Percentiles rank a stretch among this genome's conserved stretches.
These are phyloP conservation scores for Harpalus rufipes DNA, from an alignment of 2,888 invertebrate genomes.

Conservation along the genomic window DNA sequence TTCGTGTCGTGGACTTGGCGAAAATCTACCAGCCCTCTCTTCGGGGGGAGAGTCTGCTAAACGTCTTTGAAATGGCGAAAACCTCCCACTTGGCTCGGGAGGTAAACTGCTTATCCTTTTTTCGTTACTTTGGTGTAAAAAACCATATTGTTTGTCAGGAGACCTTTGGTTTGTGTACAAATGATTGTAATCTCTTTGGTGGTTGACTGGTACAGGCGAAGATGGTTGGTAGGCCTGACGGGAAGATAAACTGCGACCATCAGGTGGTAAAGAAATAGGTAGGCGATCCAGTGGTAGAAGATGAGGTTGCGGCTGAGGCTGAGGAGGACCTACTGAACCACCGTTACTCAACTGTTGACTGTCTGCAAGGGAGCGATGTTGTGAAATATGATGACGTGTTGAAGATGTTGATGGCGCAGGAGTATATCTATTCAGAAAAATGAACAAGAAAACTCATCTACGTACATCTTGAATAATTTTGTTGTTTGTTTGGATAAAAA, in stretches of 20 bases:
- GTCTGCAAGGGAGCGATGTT: slow-evolving; percentile 56
- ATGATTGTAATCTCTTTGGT: slow-evolving; percentile 71
- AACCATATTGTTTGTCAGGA: slow-evolving; percentile 67
- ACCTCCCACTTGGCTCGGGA: slow-evolving; percentile 71
- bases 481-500: background rate
- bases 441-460: slow-evolving; percentile 57
- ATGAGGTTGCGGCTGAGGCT: slow-evolving; percentile 42
- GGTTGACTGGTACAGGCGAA: slow-evolving; percentile 67
- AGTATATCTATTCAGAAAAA: slow-evolving; percentile 66
- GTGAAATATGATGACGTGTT: slow-evolving; percentile 62
- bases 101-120: slow-evolving; percentile 68
- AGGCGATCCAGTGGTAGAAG: slow-evolving; percentile 60
- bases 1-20: slow-evolving; percentile 68
- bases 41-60: slow-evolving; percentile 65
- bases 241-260: slow-evolving; percentile 60
- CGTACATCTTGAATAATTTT: background rate
- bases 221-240: slow-evolving; percentile 69
- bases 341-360: slow-evolving; percentile 70
- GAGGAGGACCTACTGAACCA: slow-evolving; percentile 68
- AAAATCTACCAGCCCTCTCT: slow-evolving; percentile 66
- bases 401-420: slow-evolving; percentile 68
- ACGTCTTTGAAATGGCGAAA: slow-evolving; percentile 72
- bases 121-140: slow-evolving; percentile 69
- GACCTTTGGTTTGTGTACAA: slow-evolving; percentile 72
- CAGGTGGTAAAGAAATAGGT: slow-evolving; percentile 54